Evolutionary conservation across 2,888 invertebrate species (phyloP), one percentile per base, ranked within the genome.

Genomic region (Schrankia costaestrigalis): DNA sequence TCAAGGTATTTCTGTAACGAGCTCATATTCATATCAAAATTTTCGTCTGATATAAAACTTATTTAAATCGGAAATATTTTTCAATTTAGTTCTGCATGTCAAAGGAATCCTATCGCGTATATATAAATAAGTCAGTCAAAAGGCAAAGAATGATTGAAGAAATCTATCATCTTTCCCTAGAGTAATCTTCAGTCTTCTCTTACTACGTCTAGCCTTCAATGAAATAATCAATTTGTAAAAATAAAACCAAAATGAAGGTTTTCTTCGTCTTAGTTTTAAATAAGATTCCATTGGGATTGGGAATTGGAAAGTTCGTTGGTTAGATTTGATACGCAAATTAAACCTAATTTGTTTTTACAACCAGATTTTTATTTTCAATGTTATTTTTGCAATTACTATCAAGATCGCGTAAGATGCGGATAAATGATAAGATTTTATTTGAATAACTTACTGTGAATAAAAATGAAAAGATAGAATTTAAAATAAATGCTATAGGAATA

Each of bases 241-340:
- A 19, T 18, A 29, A 19, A 35, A 35, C 29, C 23, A 31, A 34
- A n/a, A n/a, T 37, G 24, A 28, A 24, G 31, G 38, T 48, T 63
- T 63, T 63, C 57, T 56, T 43, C 61, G 11, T 21, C 46, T 40
- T 45, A 55, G 51, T 54, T 53, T 46, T 27, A 55, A 67, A 61
- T 63, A 56, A 63, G 54, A 51, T 54, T 56, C 62, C 57, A 63
- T 63, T 35, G 38, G 44, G 46, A 58, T 51, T 36, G 38, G 23
- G 46, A 51, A 43, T 4, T 12, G 18, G 11, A 35, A 44, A 50
- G 43, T 50, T 50, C 45, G 38, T 33, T 46, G 50, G 42, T 46
- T 46, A 46, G 41, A 61, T 51, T 49, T 46, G 50, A 55, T 53
- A 56, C 44, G 41, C 31, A 38, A 37, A 57, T 48, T 49, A 46